Base-by-base conservation (phyloP, 2,797 vertebrate species). In the Cryptoprocta ferox region DNA sequence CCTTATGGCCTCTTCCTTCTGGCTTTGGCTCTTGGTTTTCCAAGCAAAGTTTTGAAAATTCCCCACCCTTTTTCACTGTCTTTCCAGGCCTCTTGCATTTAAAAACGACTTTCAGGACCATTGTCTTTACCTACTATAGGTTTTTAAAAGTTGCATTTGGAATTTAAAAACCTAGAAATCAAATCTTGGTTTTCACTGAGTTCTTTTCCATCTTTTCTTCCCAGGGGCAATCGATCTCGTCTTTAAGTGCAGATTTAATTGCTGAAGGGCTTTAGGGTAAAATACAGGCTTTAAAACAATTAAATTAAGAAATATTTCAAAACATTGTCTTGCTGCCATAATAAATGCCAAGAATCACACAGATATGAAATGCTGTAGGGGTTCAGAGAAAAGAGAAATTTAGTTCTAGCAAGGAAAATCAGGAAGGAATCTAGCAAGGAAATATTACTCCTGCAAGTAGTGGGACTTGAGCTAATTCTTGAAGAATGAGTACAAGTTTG, bases 31-130 rank as follows among this genome's bases (percentile, higher is more conserved):
- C 76, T 84, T 65, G 6, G n/a, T 95, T 92, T 75, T 87, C 39
- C 21, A 76, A 91, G 79, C 18, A 75, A 78, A 81, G 61, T 90
- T 93, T 83, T 89, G 37, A 81, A 93, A 92, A 56, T 95, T 53
- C 18, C 6, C 21, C 0, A n/a, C 68, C 73, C 14, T 19, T 81
- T 83, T 89, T 87, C 28, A 66, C 35, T 80, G 19, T 85, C 15
- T 78, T 89, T 6, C 15, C 32, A 6, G 70, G 19, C 5, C 13
- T 87, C 11, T 84, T 90, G 26, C 13, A 66, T 65, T 88, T 73
- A n/a, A 68, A 96, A 96, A 56, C 92, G 32, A 78, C 45, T 94
- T 97, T 94, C 45, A 89, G 68, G 28, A 63, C 37, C 19, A 1
- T 21, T 61, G 26, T 56, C 35, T 85, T 21, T 84, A 53, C 16